phyloP scores from a whole-genome alignment of 2,797 vertebrate genomes.

The Meriones psammophilus region DNA sequence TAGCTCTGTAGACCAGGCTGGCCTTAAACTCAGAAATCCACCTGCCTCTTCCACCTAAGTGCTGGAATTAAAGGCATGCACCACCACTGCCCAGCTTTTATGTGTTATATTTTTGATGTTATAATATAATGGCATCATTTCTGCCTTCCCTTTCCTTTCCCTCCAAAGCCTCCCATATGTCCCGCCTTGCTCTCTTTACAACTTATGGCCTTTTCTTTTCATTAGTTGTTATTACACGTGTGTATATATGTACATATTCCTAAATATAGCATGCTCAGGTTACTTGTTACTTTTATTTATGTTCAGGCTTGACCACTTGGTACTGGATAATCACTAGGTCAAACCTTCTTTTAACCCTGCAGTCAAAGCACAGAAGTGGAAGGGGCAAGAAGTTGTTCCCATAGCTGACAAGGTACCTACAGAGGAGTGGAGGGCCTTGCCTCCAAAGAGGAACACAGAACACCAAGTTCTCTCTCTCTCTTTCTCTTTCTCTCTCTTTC shows the following conservation, averaged over 20 bases:
- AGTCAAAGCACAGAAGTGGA: not conserved
- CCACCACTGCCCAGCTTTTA: not conserved
- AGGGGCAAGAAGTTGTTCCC: not conserved
- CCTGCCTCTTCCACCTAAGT: not conserved
- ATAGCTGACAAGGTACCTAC: not conserved
- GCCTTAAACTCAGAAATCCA: not conserved
- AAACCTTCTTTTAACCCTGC: not conserved
- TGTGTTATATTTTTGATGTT: not conserved
- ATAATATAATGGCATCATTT: not conserved
- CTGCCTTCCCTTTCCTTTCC: not conserved
- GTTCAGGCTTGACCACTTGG: not conserved
- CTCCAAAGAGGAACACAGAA: not conserved
- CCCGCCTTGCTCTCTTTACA: not conserved
- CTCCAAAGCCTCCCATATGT: not conserved
- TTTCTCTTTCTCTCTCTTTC: not conserved
- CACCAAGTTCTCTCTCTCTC: not conserved
- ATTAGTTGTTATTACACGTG: not conserved
- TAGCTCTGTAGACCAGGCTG: not conserved
- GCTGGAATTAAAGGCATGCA: not conserved
- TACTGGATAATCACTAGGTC: not conserved
- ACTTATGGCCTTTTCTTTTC: not conserved
- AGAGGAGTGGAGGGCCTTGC: accelerated
- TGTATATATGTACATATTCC: not conserved
- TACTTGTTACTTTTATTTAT: not conserved
- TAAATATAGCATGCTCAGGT: not conserved